A percentile compares a stretch with the other conserved stretches of the same genome.
Evolutionary conservation across 92 coral and sea anemone genomes (phyloP).

Genomic region (Ricordea florida): DNA sequence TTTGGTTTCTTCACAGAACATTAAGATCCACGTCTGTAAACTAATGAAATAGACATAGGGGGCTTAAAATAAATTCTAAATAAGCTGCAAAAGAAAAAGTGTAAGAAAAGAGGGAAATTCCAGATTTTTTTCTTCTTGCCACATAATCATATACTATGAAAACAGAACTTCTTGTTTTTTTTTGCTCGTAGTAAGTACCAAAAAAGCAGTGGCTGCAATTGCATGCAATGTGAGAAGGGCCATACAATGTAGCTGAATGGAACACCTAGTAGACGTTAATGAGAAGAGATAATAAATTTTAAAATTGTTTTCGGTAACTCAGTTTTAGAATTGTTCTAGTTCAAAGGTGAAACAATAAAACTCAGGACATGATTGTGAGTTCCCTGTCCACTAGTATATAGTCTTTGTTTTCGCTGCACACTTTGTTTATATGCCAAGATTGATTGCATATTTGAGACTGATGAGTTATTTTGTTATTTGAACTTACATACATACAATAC

Average conservation of each 20-base stretch:
- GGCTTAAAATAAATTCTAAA: not conserved
- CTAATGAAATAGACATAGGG: not conserved
- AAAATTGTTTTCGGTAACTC: slow-evolving; percentile 2
- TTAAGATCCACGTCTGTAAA: slow-evolving; percentile 2
- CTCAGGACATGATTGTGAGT: not conserved
- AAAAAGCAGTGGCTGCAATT: not conserved
- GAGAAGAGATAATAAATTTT: not conserved
- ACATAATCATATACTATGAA: too few relatives aligned
- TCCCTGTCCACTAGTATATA: slow-evolving; percentile 8
- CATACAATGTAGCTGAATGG: slow-evolving; percentile 4
- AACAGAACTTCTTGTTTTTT: not conserved
- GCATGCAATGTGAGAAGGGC: too few relatives aligned
- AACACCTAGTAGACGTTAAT: slow-evolving; percentile 5
- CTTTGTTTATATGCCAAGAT: slow-evolving; percentile 8
- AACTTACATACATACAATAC: not conserved
- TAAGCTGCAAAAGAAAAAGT: slow-evolving; percentile 5
- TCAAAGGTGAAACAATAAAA: not conserved
- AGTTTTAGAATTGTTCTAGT: too few relatives aligned
- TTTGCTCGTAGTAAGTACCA: not conserved
- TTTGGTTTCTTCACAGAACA: slow-evolving; percentile 14
- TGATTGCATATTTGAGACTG: slow-evolving; percentile 9
- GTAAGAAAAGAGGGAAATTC: slow-evolving; percentile 1
- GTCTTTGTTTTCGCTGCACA: slow-evolving; percentile 2
- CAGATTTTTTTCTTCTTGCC: not conserved
- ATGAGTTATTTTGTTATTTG: not conserved